Base-by-base conservation (phyloP, 2,797 vertebrate genomes). In the Syncerus caffer region DNA sequence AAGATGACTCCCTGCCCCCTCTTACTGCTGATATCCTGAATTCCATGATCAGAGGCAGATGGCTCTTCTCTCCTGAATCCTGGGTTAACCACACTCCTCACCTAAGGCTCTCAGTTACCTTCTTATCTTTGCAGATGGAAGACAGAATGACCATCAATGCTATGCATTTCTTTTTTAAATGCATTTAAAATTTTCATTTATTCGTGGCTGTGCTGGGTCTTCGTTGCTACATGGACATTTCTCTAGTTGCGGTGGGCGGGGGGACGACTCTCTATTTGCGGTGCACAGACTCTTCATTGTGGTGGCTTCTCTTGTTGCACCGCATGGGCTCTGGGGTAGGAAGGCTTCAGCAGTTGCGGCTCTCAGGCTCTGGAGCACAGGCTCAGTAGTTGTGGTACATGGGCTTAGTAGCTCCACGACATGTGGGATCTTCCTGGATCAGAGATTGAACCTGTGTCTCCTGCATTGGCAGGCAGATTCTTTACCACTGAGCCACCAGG, bases 191-290 rank as follows among this genome's bases (percentile, higher is more conserved):
- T 6, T n/a, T 38, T 67, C n/a, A 34, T 67, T 34, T 9, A 34
- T 12, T 21, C 21, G 4, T 67, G 64, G 17, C n/a, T 67, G 64
- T 34, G 17, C n/a, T 67, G n/a, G 64, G n/a, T 38, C 64, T 67
- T 34, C 4, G 4, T 11, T 21, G 64, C 64, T 38, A 2, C n/a
- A 6, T 21, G 8, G 31, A 21, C 2, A 0, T 67, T 19, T 67
- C n/a, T 67, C n/a, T 34, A 21, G n/a, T 21, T 34, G n/a, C 0
- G 2, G 17, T 34, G 17, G 64, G 17, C 0, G 1, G 17, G 31
- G 64, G 17, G 62, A 10, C 0, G n/a, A 6, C 62, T n/a, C 60
- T 15, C 16, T 64, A 0, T 34, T 11, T 67, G 62, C 2, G 1
- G 64, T 38, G n/a, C 19, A 71, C n/a, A 38, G 64, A 71, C 17